Percentiles rank a stretch among this genome's conserved stretches.
phyloP scores from a whole-genome alignment of 2,888 invertebrate genomes.

The Pachliopta kotzebuea region DNA sequence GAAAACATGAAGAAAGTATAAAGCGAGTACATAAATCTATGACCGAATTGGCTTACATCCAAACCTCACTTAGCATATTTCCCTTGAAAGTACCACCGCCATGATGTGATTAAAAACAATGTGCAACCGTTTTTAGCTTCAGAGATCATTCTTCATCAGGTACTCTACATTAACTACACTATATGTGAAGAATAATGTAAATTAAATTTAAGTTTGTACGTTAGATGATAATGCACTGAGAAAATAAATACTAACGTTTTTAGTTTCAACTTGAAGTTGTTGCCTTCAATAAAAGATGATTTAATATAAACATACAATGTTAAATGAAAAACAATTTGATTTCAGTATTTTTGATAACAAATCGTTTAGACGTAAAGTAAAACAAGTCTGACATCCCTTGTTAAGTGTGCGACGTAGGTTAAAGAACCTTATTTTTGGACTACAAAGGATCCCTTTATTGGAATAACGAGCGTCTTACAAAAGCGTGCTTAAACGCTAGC shows the following conservation, averaged over 20 bases:
- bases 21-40: constrained; percentile 21
- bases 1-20: constrained; percentile 26
- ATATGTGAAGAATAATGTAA: too few species aligned
- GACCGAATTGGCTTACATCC: constrained; percentile 25
- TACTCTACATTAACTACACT: too few species aligned
- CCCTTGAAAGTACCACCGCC: neutral
- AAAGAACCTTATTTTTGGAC: constrained; percentile 21
- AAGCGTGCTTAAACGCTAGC: constrained; percentile 19
- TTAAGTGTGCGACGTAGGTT: constrained; percentile 15
- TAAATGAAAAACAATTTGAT: neutral
- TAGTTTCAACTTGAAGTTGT: too few species aligned
- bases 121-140: neutral
- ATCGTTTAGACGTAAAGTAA: constrained; percentile 35
- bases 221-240: too few species aligned
- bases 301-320: neutral
- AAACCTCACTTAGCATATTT: constrained; percentile 10
- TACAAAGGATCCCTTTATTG: constrained; percentile 28
- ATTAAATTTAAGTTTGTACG: too few species aligned
- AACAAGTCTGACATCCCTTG: constrained; percentile 42
- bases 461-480: constrained; percentile 25
- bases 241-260: too few species aligned
- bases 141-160: neutral
- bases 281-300: too few species aligned
- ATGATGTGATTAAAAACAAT: neutral
- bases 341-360: constrained; percentile 1